Evolutionary conservation across 2,888 invertebrate species (phyloP).

Genomic region (Dynastes hyllus): DNA sequence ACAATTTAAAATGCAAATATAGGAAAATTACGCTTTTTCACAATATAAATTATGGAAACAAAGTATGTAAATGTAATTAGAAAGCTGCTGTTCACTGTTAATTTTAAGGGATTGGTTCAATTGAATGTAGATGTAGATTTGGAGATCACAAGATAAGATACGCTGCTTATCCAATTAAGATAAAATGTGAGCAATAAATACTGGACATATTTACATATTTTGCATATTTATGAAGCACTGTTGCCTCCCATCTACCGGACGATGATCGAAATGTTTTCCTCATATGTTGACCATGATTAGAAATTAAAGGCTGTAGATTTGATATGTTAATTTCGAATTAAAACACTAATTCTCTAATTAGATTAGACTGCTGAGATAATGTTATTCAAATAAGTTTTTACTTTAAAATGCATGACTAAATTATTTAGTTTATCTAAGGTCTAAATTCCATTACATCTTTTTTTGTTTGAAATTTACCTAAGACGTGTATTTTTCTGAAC

Average conservation of each 20-base stretch:
- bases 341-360: not conserved
- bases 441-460: not conserved
- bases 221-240: constrained; percentile 37
- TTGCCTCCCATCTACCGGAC: not conserved
- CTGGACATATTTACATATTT: constrained; percentile 41
- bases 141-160: constrained; percentile 36
- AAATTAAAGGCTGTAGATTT: constrained; percentile 15
- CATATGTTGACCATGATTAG: constrained; percentile 23
- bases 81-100: constrained; percentile 20
- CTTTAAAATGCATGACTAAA: not conserved
- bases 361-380: not conserved
- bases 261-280: constrained; percentile 19
- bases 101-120: constrained; percentile 33
- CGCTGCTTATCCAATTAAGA: constrained; percentile 41
- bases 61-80: constrained; percentile 36
- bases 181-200: constrained; percentile 37
- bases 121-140: constrained; percentile 19
- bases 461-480: no score
- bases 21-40: not conserved
- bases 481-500: no score
- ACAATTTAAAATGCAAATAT: no score
- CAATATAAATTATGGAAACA: constrained; percentile 6
- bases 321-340: constrained; percentile 31
- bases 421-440: no score
- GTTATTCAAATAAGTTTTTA: not conserved